Conservation (phyloP, 2,797 vertebrate genomes). For the Sebastes itinus region DNA sequence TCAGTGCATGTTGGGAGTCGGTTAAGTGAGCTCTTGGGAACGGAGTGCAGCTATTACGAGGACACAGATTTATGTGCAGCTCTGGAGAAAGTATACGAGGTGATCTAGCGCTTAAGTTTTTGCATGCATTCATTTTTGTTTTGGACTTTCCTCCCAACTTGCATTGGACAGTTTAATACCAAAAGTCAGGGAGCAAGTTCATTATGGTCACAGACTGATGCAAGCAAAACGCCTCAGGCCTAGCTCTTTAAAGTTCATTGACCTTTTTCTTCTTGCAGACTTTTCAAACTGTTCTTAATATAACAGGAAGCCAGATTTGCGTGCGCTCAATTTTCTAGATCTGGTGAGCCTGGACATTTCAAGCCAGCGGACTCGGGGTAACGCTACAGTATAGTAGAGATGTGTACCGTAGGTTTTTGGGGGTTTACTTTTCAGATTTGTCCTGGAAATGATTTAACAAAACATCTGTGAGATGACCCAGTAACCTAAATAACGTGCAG, state of each 20-base stretch:
- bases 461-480: slow-evolving; percentile 7
- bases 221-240: slow-evolving; percentile 26
- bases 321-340: slow-evolving; percentile 11
- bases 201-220: not conserved
- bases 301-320: slow-evolving; percentile 9
- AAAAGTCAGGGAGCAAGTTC: slow-evolving; percentile 1
- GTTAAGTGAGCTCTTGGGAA: not conserved
- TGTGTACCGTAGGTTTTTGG: slow-evolving; percentile 9
- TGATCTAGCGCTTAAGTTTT: not conserved
- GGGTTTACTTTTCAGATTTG: slow-evolving; percentile 8
- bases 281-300: slow-evolving; percentile 15
- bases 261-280: slow-evolving; percentile 28
- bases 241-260: slow-evolving; percentile 27
- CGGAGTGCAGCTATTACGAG: not conserved
- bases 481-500: slow-evolving; percentile 12
- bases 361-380: slow-evolving; percentile 24
- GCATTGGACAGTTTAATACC: slow-evolving; percentile 14
- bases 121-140: not conserved
- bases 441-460: not conserved
- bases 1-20: not conserved
- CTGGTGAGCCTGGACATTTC: slow-evolving; percentile 17
- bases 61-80: not conserved
- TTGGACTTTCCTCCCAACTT: slow-evolving; percentile 9
- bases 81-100: not conserved
- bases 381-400: slow-evolving; percentile 18